A percentile compares a stretch with the other conserved stretches of the same genome.
Conservation (phyloP, 2,888 invertebrate genomes). For the Reticulitermes lucifugus region DNA sequence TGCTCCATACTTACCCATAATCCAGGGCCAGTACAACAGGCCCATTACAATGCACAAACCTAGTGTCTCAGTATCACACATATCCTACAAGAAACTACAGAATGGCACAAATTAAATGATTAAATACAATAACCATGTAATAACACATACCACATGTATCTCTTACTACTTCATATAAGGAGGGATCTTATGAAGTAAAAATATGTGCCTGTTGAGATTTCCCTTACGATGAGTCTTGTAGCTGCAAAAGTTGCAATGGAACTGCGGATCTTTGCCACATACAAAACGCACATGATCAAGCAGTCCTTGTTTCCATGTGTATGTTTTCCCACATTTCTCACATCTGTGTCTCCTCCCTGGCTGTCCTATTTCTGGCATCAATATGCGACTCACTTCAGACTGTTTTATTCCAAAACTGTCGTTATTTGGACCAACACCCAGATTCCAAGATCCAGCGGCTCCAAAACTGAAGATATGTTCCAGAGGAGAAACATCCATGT, state of each 20-base stretch:
- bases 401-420: neutral
- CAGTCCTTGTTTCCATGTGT: slow-evolving; percentile 55
- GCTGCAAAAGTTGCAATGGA: slow-evolving; percentile 48
- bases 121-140: no score
- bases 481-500: neutral
- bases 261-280: slow-evolving; percentile 53
- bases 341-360: neutral
- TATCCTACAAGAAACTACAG: no score
- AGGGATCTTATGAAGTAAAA: neutral
- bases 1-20: no score
- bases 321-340: slow-evolving; percentile 51
- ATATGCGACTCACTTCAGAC: neutral
- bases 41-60: no score
- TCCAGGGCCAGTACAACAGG: no score
- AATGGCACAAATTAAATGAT: no score
- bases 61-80: no score
- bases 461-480: neutral
- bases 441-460: neutral
- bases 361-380: neutral
- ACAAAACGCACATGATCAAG: slow-evolving; percentile 52
- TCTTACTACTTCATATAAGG: neutral
- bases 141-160: no score
- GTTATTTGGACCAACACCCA: neutral
- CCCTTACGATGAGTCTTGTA: slow-evolving; percentile 53
- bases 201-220: slow-evolving; percentile 50